These are phyloP conservation scores for Linepithema humile DNA, from an alignment of 1,140 invertebrate species.

Conservation along the genomic window DNA sequence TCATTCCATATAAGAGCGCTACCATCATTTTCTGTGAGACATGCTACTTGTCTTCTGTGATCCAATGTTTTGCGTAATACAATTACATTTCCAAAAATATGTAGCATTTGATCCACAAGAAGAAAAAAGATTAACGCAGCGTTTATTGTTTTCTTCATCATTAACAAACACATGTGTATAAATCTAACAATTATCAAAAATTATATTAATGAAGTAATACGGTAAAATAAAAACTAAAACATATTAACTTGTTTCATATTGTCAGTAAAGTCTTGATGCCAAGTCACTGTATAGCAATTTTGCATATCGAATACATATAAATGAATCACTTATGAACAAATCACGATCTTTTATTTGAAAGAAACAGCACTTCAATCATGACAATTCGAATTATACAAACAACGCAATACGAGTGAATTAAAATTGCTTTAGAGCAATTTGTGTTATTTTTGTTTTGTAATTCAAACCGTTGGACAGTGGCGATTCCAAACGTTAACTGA, in stretches of 20 bases:
- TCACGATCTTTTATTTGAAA: not conserved
- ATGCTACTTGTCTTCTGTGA: not conserved
- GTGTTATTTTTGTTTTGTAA: not conserved
- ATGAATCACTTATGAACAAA: no score
- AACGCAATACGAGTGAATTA: not conserved
- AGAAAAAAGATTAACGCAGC: not conserved
- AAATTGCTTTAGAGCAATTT: not conserved
- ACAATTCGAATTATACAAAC: not conserved
- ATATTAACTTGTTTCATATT: not conserved
- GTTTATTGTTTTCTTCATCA: constrained; percentile 1
- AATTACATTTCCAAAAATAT: no score
- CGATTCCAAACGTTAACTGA: no score
- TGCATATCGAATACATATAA: not conserved
- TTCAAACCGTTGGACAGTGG: no score
- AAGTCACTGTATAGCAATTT: not conserved
- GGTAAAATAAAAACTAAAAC: not conserved
- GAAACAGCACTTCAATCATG: not conserved
- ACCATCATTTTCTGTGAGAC: constrained; percentile 58
- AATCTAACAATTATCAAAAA: not conserved
- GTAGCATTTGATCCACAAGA: no score
- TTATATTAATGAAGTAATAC: not conserved
- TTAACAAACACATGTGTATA: not conserved
- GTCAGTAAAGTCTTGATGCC: not conserved
- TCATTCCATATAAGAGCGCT: constrained; percentile 60
- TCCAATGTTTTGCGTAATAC: not conserved